phyloP scores from a whole-genome alignment of 2,888 invertebrate genomes.

The Microdon myrmicae region DNA sequence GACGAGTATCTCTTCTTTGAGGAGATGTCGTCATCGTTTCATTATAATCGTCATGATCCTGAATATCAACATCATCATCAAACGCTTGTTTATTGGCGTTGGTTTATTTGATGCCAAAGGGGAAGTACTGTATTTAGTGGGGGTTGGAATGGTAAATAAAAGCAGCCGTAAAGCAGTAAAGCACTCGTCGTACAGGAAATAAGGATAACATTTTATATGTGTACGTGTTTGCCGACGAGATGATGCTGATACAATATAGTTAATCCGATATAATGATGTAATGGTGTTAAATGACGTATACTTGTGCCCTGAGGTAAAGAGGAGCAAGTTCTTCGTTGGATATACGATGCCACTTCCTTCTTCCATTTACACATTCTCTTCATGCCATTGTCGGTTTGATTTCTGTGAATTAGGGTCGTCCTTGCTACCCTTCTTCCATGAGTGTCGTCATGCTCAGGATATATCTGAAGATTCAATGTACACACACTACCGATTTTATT shows the following conservation, averaged over 20 bases:
- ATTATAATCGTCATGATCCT: too few relatives aligned
- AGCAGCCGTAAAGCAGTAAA: slow-evolving; percentile 7
- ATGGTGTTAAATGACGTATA: slow-evolving; percentile 44
- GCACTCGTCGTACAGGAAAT: slow-evolving; percentile 10
- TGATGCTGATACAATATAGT: slow-evolving; percentile 22
- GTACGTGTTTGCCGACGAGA: slow-evolving; percentile 15
- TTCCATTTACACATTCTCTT: slow-evolving; percentile 11
- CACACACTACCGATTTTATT: slow-evolving; percentile 29
- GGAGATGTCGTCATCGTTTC: slow-evolving; percentile 2
- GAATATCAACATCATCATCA: slow-evolving; percentile 9
- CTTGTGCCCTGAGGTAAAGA: slow-evolving; percentile 2
- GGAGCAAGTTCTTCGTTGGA: slow-evolving; percentile 6
- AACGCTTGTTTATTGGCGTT: slow-evolving; percentile 15
- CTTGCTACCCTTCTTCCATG: too few relatives aligned
- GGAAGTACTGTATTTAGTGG: background rate
- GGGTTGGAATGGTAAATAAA: background rate
- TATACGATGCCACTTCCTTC: slow-evolving; percentile 11
- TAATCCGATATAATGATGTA: slow-evolving; percentile 50
- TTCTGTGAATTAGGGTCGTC: slow-evolving; percentile 35
- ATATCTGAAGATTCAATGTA: slow-evolving; percentile 17
- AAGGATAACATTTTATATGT: slow-evolving; percentile 29
- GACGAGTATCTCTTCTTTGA: background rate
- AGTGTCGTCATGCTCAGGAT: slow-evolving; percentile 6
- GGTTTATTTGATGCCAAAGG: slow-evolving; percentile 7
- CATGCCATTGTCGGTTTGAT: slow-evolving; percentile 30